Evolutionary conservation across 2,113 vertebrate genomes (phyloP).

Genomic region (Alaudala cheleensis): DNA sequence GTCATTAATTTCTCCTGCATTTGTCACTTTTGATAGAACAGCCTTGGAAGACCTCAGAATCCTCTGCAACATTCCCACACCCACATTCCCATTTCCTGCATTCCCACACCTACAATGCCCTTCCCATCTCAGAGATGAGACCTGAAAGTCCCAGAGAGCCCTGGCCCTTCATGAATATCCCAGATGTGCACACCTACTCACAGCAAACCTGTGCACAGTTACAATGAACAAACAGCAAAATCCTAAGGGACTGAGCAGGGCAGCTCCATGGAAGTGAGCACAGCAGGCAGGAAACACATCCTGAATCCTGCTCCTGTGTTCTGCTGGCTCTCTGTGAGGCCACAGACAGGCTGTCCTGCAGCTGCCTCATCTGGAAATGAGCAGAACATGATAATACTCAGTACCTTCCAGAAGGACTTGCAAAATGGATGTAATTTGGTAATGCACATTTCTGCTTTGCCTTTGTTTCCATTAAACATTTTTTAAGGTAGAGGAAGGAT

Average conservation of each 20-base stretch:
- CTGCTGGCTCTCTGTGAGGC: not conserved
- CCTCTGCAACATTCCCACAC: not conserved
- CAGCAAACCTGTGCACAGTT: not conserved
- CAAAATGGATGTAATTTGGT: not conserved
- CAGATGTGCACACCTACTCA: not conserved
- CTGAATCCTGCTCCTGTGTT: not conserved
- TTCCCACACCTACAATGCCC: not conserved
- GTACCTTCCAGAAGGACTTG: not conserved
- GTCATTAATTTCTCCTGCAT: not conserved
- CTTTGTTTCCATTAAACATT: not conserved
- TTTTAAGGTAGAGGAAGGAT: not conserved
- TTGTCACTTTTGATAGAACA: not conserved
- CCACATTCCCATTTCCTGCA: not conserved
- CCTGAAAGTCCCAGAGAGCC: not conserved
- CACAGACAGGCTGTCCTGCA: not conserved
- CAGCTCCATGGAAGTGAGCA: not conserved
- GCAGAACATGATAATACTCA: not conserved
- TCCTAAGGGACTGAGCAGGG: not conserved
- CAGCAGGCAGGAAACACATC: not conserved
- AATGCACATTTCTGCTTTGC: not conserved
- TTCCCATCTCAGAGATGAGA: not conserved
- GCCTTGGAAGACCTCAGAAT: not conserved
- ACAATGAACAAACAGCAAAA: not conserved
- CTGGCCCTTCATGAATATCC: not conserved
- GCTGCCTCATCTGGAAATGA: not conserved